Evolutionary conservation across 2,888 invertebrate genomes (phyloP).

Genomic region (Agrochola macilenta): DNA sequence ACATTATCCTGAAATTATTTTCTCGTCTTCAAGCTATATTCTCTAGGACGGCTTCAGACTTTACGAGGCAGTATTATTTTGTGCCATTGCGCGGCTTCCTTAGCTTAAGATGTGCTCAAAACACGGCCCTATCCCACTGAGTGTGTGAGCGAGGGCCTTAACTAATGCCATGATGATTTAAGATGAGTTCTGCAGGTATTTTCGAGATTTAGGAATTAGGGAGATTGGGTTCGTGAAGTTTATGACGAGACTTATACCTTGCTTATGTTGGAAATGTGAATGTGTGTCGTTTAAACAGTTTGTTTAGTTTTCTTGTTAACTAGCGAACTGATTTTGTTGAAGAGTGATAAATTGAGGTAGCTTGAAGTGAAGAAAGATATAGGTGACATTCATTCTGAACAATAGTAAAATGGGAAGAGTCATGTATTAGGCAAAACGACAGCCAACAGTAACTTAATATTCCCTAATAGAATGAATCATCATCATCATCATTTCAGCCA

Average conservation of each 20-base stretch:
- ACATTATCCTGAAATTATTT: constrained; percentile 45
- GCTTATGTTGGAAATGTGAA: not conserved
- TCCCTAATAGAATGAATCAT: not conserved
- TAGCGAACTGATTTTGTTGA: too few relatives aligned
- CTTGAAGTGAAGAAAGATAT: not conserved
- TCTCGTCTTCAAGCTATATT: constrained; percentile 21
- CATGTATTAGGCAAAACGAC: not conserved
- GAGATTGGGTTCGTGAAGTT: constrained; percentile 31
- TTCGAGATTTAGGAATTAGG: constrained; percentile 39
- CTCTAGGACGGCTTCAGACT: constrained; percentile 34
- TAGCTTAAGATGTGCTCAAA: constrained; percentile 45
- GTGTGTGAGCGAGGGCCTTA: constrained; percentile 31
- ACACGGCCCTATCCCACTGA: constrained; percentile 14
- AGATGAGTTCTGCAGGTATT: constrained; percentile 27
- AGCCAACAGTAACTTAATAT: not conserved
- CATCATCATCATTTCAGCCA: too few relatives aligned
- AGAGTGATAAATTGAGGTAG: not conserved
- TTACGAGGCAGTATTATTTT: constrained; percentile 55
- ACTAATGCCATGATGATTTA: constrained; percentile 46
- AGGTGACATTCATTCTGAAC: not conserved
- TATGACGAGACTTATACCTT: constrained; percentile 22
- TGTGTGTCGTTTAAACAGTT: not conserved
- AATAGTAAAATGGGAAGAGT: not conserved
- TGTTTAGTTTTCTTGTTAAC: not conserved
- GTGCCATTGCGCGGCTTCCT: constrained; percentile 32